Evolutionary conservation across 2,888 invertebrate species (phyloP).

Genomic region (Unio pictorum): DNA sequence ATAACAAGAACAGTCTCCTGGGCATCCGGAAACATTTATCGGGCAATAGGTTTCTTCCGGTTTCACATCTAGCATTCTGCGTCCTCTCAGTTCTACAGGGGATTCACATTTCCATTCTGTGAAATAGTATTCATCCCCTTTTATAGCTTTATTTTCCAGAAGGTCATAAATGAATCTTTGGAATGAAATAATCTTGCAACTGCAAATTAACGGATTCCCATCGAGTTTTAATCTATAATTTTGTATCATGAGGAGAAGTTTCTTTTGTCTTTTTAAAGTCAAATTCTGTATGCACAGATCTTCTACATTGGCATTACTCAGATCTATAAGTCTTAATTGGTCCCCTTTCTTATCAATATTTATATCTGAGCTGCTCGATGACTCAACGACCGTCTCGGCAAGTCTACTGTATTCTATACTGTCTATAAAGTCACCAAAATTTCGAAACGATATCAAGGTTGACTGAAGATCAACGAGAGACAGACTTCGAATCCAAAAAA

Average conservation of each 20-base stretch:
- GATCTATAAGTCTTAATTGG: conserved; percentile 12
- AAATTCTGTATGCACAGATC: neutral
- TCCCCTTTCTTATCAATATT: conserved; percentile 5
- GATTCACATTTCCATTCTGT: conserved; percentile 18
- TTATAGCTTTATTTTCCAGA: neutral
- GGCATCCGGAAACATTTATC: conserved; percentile 8
- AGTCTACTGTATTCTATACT: conserved; percentile 7
- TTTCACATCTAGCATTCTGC: conserved; percentile 7
- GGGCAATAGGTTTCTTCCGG: conserved; percentile 22
- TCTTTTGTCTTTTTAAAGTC: neutral
- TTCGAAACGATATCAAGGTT: conserved; percentile 12
- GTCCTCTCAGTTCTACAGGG: conserved; percentile 15
- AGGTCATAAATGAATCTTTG: neutral
- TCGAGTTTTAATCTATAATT: conserved; percentile 15
- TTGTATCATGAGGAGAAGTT: conserved; percentile 6
- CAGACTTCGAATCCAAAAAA: conserved; percentile 16
- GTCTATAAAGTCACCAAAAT: conserved; percentile 11
- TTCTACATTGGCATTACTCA: conserved; percentile 4
- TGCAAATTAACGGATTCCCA: conserved; percentile 11
- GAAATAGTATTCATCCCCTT: conserved; percentile 19
- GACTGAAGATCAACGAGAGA: conserved; percentile 8
- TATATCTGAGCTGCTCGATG: conserved; percentile 12
- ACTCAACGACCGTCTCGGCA: conserved; percentile 9
- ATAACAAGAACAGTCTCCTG: conserved; percentile 18
- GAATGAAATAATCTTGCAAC: conserved; percentile 15